Evolutionary conservation across 2,888 invertebrate genomes (phyloP), one percentile per base, ranked within the genome.

Genomic region (Spilosoma lubricipeda): DNA sequence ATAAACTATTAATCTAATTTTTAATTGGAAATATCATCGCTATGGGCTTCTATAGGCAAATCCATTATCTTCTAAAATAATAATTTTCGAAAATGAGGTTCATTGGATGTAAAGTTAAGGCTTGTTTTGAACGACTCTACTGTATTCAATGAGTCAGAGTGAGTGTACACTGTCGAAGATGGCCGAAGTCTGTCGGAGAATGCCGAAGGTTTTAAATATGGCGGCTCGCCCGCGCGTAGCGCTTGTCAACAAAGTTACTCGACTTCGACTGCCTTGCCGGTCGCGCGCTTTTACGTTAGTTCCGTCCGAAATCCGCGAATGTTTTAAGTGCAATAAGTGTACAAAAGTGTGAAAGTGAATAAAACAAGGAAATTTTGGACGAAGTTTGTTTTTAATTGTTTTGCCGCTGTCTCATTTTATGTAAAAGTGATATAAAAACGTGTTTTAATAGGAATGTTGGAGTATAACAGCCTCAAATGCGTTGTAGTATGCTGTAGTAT

Each of bases 181-280:
- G 71, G 66, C 86, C 91, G 91, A 95, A 81, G 79, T 71, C 27
- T 27, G 72, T 74, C 95, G 95, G 90, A 90, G 86, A 86, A 78
- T 75, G 80, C 90, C 95, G 95, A 95, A 90, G 91, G 85, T 78
- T 86, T 88, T 84, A 87, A 94, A 94, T 78, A 95, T 94, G 94
- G 95, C 94, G 89, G 88, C 88, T 85, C 84, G 87, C 87, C 88
- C 89, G 91, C 89, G 91, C 87, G 90, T 85, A 82, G 90, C 90
- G 94, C 93, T 94, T 95, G 95, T 95, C 95, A 95, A 95, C 95
- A 95, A 95, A 94, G 91, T 93, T 90, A 92, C 89, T 91, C 88
- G 87, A 86, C 82, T 89, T 86, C 89, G 90, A 83, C 86, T 85
- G 89, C 82, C 83, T 84, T 80, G 88, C 89, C 84, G 89, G 89